phyloP scores from a whole-genome alignment of 2,888 invertebrate genomes.

The Habroteleia sp. region DNA sequence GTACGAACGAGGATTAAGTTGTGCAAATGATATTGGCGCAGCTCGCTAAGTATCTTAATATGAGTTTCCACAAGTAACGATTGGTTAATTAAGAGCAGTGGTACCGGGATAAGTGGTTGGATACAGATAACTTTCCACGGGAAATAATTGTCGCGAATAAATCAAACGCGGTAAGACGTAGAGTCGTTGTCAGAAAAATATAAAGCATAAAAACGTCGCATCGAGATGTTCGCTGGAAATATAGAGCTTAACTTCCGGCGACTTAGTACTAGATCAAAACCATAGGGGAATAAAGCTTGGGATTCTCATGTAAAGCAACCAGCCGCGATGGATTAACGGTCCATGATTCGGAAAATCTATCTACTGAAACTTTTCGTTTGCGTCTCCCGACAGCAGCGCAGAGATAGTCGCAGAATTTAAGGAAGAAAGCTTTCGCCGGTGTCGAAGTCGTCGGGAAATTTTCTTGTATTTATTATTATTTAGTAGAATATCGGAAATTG shows the following conservation, averaged over 20 bases:
- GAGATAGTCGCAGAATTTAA: neutral
- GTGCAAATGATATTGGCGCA: slow-evolving; percentile 37
- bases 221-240: slow-evolving; percentile 63
- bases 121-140: slow-evolving; percentile 19
- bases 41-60: slow-evolving; percentile 43
- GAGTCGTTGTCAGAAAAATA: neutral
- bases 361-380: slow-evolving; percentile 44
- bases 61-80: slow-evolving; percentile 40
- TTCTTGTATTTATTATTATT: too few species aligned
- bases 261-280: slow-evolving; percentile 67
- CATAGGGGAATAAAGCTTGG: slow-evolving; percentile 65
- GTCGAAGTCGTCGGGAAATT: too few species aligned
- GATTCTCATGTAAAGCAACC: slow-evolving; percentile 67
- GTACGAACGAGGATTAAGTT: slow-evolving; percentile 40
- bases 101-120: slow-evolving; percentile 26
- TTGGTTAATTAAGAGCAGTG: slow-evolving; percentile 56
- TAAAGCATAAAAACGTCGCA: slow-evolving; percentile 15
- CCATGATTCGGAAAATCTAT: slow-evolving; percentile 55
- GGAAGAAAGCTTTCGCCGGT: slow-evolving; percentile 2
- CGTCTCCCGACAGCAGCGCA: slow-evolving; percentile 14
- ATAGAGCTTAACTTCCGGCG: slow-evolving; percentile 70
- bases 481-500: too few species aligned
- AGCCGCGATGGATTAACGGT: slow-evolving; percentile 75
- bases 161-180: slow-evolving; percentile 34
- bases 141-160: slow-evolving; percentile 52